Percentiles rank a stretch among this genome's conserved stretches.
Conservation (phyloP, 2,113 vertebrate species). For the Antechinus flavipes region DNA sequence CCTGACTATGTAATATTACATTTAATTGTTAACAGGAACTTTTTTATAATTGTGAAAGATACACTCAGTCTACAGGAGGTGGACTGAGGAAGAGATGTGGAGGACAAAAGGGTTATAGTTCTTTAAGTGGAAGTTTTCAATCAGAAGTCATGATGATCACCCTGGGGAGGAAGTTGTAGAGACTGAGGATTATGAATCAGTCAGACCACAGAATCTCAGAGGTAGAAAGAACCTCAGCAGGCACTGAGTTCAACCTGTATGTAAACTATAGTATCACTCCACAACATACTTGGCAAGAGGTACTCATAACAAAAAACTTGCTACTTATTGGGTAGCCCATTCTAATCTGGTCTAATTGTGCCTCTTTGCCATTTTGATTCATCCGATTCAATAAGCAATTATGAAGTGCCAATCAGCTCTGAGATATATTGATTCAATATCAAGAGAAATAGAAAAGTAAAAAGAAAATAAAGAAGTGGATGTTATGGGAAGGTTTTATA, state of each 20-base stretch:
- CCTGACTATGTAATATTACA: not conserved
- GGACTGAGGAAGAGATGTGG: not conserved
- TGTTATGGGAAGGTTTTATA: not conserved
- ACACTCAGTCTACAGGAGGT: not conserved
- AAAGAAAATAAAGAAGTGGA: not conserved
- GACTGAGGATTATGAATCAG: not conserved
- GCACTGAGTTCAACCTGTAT: not conserved
- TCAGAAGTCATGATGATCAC: not conserved
- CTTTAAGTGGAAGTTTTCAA: not conserved
- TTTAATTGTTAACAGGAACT: not conserved
- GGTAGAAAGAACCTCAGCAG: not conserved
- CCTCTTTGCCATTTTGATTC: not conserved
- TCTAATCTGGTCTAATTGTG: not conserved
- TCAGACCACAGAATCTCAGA: not conserved
- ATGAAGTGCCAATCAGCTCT: not conserved
- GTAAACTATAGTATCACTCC: not conserved
- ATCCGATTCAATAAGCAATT: not conserved
- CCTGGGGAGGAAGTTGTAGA: not conserved
- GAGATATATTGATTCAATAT: not conserved
- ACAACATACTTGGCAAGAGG: not conserved
- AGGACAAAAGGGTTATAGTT: not conserved
- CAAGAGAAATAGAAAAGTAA: not conserved
- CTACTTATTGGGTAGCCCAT: not conserved
- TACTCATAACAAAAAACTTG: not conserved
- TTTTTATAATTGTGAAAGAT: not conserved